These are phyloP conservation scores for Temnothorax unifasciatus DNA, from an alignment of 2,888 invertebrate species.

Conservation along the genomic window DNA sequence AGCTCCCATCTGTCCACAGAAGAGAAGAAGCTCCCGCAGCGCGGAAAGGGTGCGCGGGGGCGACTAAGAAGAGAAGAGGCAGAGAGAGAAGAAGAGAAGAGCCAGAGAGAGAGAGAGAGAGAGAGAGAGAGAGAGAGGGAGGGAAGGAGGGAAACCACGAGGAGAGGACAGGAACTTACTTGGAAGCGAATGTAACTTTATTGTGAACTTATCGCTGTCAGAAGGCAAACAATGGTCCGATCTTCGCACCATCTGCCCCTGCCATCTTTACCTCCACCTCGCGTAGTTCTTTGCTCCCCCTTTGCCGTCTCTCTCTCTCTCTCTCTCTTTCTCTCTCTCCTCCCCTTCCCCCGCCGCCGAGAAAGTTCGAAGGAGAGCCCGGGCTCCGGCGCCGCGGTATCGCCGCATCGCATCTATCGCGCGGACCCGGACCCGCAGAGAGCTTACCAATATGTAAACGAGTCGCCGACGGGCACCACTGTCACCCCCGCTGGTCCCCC, in stretches of 20 bases:
- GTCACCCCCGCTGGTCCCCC: neutral
- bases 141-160: no score
- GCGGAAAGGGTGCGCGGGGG: conserved; percentile 33
- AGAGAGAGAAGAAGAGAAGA: conserved; percentile 7
- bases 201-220: conserved; percentile 86
- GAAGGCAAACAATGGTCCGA: conserved; percentile 83
- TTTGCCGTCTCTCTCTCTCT: neutral
- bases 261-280: conserved; percentile 75
- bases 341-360: conserved; percentile 40
- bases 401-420: conserved; percentile 79
- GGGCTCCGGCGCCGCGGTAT: conserved; percentile 78
- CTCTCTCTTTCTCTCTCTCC: neutral
- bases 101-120: neutral
- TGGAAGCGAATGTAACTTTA: conserved; percentile 85
- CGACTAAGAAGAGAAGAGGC: conserved; percentile 48
- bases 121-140: conserved; percentile 35
- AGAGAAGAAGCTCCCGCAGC: conserved; percentile 38
- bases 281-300: conserved; percentile 35
- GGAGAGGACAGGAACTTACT: conserved; percentile 75
- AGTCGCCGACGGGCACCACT: conserved; percentile 62
- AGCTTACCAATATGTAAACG: conserved; percentile 79
- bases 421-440: conserved; percentile 62
- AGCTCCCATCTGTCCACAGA: conserved; percentile 66
- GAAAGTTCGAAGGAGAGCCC: conserved; percentile 42
- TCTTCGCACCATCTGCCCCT: conserved; percentile 83